phyloP scores from a whole-genome alignment of 2,113 vertebrate genomes.

The Uria aalge region DNA sequence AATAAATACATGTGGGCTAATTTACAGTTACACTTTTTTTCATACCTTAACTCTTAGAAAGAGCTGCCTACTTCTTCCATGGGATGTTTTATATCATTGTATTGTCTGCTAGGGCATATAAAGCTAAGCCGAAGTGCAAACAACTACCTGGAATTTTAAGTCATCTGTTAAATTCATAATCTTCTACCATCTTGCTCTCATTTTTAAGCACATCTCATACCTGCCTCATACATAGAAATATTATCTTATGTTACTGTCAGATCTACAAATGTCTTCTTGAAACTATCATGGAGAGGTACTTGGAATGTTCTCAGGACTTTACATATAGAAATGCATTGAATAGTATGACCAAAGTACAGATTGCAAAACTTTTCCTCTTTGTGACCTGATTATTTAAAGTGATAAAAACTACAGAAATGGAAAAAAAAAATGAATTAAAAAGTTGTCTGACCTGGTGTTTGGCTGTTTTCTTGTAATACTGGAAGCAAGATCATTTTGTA shows the following conservation, averaged over 20 bases:
- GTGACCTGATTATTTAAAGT: not conserved
- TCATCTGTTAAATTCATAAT: not conserved
- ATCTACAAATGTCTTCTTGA: not conserved
- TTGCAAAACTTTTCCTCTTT: not conserved
- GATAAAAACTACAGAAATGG: not conserved
- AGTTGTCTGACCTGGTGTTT: not conserved
- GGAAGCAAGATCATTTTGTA: accelerated
- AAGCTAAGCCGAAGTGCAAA: not conserved
- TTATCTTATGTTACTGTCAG: not conserved
- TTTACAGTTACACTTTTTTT: not conserved
- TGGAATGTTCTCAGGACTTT: not conserved
- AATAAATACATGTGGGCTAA: not conserved
- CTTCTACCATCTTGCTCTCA: not conserved
- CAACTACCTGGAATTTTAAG: not conserved
- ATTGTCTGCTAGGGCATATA: not conserved
- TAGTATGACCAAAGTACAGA: not conserved
- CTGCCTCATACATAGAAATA: not conserved
- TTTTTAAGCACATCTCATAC: not conserved
- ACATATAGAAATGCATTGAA: not conserved
- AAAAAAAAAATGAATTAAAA: not conserved
- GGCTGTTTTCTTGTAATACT: not conserved
- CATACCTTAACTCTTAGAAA: not conserved
- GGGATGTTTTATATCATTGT: not conserved
- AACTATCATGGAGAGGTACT: not conserved
- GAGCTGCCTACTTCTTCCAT: not conserved